Percentiles rank a stretch among this genome's conserved stretches.
phyloP scores from a whole-genome alignment of 2,113 vertebrate species.

The Tricholaema leucomelas region DNA sequence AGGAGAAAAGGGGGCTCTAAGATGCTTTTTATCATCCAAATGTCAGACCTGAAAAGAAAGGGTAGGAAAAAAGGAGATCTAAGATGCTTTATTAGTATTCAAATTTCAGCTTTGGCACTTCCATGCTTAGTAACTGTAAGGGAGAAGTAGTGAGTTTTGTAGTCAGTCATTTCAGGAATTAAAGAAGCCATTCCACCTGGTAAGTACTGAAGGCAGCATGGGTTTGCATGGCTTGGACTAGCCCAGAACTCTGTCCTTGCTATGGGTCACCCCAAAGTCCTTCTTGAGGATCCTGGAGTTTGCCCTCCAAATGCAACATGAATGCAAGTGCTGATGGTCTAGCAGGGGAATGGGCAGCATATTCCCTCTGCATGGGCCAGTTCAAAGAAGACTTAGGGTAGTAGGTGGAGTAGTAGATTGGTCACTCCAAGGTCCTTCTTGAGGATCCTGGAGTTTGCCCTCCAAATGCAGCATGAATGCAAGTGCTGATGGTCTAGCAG shows the following conservation, averaged over 20 bases:
- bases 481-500: no score
- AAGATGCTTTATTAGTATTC: background rate
- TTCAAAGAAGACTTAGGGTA: background rate
- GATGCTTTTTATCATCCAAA: background rate
- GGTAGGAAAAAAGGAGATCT: background rate
- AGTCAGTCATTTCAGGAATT: background rate
- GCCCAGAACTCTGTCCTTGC: background rate
- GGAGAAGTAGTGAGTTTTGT: background rate
- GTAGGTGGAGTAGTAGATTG: no score
- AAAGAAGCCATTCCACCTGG: background rate
- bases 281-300: background rate
- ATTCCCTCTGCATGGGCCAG: background rate
- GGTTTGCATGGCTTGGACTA: background rate
- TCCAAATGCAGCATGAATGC: no score
- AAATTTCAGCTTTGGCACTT: background rate
- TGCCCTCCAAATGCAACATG: fast-evolving
- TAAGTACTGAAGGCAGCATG: background rate
- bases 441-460: no score
- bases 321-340: background rate
- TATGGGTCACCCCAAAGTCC: background rate
- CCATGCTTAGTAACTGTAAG: background rate
- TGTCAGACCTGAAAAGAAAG: background rate
- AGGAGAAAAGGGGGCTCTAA: background rate
- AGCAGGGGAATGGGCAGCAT: fast-evolving
- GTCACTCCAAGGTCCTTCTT: no score